Base-by-base conservation (phyloP, 2,888 invertebrate species). In the Cyaniris semiargus region DNA sequence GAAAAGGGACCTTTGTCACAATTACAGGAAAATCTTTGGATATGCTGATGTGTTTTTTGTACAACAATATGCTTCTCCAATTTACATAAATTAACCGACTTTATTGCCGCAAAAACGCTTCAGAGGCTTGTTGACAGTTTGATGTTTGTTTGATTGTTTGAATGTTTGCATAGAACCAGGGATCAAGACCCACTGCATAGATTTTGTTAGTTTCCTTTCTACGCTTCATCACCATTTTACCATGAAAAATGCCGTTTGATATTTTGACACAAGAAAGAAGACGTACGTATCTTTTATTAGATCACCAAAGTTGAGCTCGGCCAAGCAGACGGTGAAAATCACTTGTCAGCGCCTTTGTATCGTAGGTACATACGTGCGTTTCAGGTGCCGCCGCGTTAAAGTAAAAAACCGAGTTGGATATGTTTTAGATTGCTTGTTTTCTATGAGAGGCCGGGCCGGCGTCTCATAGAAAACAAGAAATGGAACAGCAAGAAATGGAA, bases 31-130 rank as follows among this genome's bases (percentile, higher is more conserved):
- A 23, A 48, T 44, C 72, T 72, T 72, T 74, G 48, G 27, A 74
- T 72, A 72, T 74, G 74, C 53, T 53, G 44, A 74, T 27, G 74
- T 13, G 23, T 74, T 74, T 74, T 74, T 74, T 74, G 74, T 74
- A 53, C 74, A 23, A 74, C 48, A 53, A 74, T 38, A 72, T 72
- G 38, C 21, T 48, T 18, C 74, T 74, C 74, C 74, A 53, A 74
- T 74, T 74, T 74, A 74, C 74, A 74, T 74, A 74, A 74, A 74
- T 74, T 74, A 74, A 74, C 53, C 38, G 13, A 38, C 13, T 72
- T 72, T 53, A 74, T 18, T 23, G 72, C 27, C 27, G 27, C 74
- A 74, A 74, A 53, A 71, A 72, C 38, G 23, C 23, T 44, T 23
- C 21, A 23, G 23, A 27, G 21, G 44, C 72, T 48, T 53, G 74